Base-by-base conservation (phyloP, 2,113 vertebrate species). In the Myiozetetes cayanensis region DNA sequence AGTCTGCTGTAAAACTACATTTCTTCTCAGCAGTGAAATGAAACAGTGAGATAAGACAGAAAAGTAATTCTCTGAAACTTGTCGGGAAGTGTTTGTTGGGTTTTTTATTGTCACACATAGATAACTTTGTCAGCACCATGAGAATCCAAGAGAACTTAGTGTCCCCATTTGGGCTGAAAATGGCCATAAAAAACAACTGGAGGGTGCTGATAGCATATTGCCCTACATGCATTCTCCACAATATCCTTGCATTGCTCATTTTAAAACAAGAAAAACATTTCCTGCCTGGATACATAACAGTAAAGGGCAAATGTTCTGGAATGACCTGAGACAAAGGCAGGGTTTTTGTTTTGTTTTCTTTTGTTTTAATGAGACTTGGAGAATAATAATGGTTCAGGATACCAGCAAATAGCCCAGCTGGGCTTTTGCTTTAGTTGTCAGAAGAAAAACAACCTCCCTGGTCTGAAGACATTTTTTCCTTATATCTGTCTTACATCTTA, bases 201-300 rank as follows among this genome's bases (percentile, higher is more conserved):
- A 96, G 87, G 77, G 94, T 94, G 63, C 95, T 97, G 97, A 98
- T 98, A 97, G 95, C 89, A 50, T 62, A 92, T 61, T 91, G 44
- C 41, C 39, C 86, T 55, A 27, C 55, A 70, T 53, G 44, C 62
- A 67, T 96, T 97, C 95, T 94, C 94, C 81, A 94, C 85, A 85
- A 31, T 95, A 95, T 82, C 95, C 92, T 96, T 96, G 78, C 89
- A 87, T 31, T 95, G 94, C 90, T 97, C 95, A 87, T 95, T 97
- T 97, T 91, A 89, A 96, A 95, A 72, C 44, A 62, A 96, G 95
- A 93, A 97, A 98, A 98, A 98, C 95, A 98, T 98, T 98, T 98
- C 97, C 97, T 98, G 97, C 81, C 87, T 98, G 91, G 52, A 96
- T 97, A 93, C 94, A 96, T 94, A 97, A 96, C 95, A 97, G 68